Evolutionary conservation across 2,888 invertebrate genomes (phyloP).

Genomic region (Chrysolina oricalcia): DNA sequence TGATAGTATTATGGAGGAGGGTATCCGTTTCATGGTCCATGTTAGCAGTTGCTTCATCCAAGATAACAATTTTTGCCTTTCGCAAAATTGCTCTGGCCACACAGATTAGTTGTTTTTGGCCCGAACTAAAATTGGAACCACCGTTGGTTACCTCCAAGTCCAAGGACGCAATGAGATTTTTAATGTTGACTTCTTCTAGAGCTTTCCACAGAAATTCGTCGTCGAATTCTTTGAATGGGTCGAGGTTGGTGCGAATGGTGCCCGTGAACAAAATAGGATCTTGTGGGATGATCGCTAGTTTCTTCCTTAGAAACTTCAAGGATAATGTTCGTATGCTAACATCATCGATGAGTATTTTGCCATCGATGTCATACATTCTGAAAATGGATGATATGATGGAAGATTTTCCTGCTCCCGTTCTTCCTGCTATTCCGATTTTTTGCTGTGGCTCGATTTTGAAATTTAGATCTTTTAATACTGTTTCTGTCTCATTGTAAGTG

Average conservation of each 20-base stretch:
- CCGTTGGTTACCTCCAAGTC: slow-evolving; percentile 66
- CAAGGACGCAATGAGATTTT: slow-evolving; percentile 75
- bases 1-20: slow-evolving; percentile 73
- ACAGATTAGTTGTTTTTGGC: slow-evolving; percentile 74
- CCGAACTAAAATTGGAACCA: slow-evolving; percentile 39
- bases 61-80: slow-evolving; percentile 71
- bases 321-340: slow-evolving; percentile 81
- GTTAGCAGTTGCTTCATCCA: slow-evolving; percentile 75
- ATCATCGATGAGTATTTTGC: slow-evolving; percentile 86
- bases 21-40: slow-evolving; percentile 73
- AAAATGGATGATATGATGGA: slow-evolving; percentile 85
- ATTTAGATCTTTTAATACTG: slow-evolving; percentile 82
- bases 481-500: slow-evolving; percentile 81
- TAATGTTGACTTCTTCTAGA: slow-evolving; percentile 64
- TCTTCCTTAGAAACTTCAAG: slow-evolving; percentile 82
- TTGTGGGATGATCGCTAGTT: slow-evolving; percentile 88
- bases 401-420: slow-evolving; percentile 89
- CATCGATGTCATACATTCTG: slow-evolving; percentile 84
- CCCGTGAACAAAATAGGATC: slow-evolving; percentile 88
- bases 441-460: slow-evolving; percentile 80
- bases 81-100: slow-evolving; percentile 73
- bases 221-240: slow-evolving; percentile 54
- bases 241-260: slow-evolving; percentile 70
- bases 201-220: slow-evolving; percentile 58
- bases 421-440: slow-evolving; percentile 85